phyloP scores from a whole-genome alignment of 1,140 invertebrate species.

The Zaprionus camerounensis region DNA sequence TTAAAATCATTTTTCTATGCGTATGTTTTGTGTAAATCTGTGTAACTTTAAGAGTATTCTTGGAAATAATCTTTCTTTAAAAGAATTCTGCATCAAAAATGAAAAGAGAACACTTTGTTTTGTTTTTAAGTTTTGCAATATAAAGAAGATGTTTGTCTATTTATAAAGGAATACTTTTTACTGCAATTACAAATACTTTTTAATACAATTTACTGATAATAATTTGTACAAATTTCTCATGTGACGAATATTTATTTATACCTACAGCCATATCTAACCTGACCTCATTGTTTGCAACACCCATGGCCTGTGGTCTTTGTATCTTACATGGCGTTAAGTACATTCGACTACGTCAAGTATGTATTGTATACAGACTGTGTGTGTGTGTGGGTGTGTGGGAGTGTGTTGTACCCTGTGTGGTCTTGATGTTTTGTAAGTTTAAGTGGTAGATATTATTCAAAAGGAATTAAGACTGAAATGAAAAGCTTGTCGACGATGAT shows the following conservation, averaged over 20 bases:
- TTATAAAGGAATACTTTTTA: too few relatives aligned
- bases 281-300: background rate
- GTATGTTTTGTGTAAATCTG: background rate
- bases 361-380: conserved; percentile 16
- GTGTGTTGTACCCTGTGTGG: conserved; percentile 44
- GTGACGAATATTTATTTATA: background rate
- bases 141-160: too few relatives aligned
- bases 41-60: background rate
- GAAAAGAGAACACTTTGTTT: too few relatives aligned
- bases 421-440: conserved; percentile 79
- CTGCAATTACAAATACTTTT: too few relatives aligned
- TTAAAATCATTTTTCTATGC: background rate
- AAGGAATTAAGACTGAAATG: conserved; percentile 80
- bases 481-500: conserved; percentile 71
- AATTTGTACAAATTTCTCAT: background rate
- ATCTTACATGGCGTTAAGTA: conserved; percentile 62
- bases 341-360: conserved; percentile 39
- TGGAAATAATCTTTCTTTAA: too few relatives aligned
- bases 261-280: background rate
- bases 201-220: background rate
- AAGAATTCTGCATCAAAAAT: too few relatives aligned
- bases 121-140: too few relatives aligned
- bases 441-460: conserved; percentile 82
- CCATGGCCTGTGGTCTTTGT: conserved; percentile 33
- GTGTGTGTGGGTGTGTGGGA: conserved; percentile 23